Percentiles rank a stretch among this genome's conserved stretches.
Evolutionary conservation across 2,797 vertebrate species (phyloP).

Genomic region (Pangasius sanitwongsei): DNA sequence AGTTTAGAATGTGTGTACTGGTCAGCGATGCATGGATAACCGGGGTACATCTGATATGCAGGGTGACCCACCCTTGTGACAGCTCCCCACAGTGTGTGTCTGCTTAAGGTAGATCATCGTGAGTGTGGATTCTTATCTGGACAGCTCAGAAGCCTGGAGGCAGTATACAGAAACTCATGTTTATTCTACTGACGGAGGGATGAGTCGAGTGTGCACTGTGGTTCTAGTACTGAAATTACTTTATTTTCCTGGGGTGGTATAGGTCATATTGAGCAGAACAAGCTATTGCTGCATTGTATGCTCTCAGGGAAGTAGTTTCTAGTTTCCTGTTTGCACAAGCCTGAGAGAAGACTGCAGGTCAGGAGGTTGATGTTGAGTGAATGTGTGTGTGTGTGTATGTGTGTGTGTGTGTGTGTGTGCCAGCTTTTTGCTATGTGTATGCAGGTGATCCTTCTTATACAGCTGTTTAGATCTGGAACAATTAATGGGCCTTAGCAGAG

Average conservation of each 20-base stretch:
- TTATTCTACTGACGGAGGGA: slow-evolving; percentile 13
- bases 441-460: neutral
- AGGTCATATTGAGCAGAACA: slow-evolving; percentile 26
- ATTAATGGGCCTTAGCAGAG: slow-evolving; percentile 12
- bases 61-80: slow-evolving; percentile 9
- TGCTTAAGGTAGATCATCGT: slow-evolving; percentile 18
- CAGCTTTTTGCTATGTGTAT: neutral
- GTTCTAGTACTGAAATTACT: slow-evolving; percentile 24
- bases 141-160: slow-evolving; percentile 11
- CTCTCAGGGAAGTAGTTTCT: slow-evolving; percentile 9
- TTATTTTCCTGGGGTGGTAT: slow-evolving; percentile 23
- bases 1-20: neutral
- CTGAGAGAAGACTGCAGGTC: slow-evolving; percentile 1
- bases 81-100: slow-evolving; percentile 13
- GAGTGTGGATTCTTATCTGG: slow-evolving; percentile 18
- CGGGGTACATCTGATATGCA: neutral
- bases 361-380: neutral
- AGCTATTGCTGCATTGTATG: slow-evolving; percentile 6
- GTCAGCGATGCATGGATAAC: neutral
- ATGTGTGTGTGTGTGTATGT: neutral
- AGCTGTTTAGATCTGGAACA: neutral
- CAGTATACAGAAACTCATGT: slow-evolving; percentile 1
- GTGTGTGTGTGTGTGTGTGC: neutral
- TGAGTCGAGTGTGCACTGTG: neutral
- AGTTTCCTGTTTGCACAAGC: slow-evolving; percentile 14